phyloP scores from a whole-genome alignment of 53 echinoderm and acorn worm species.

The Apostichopus leukothele region DNA sequence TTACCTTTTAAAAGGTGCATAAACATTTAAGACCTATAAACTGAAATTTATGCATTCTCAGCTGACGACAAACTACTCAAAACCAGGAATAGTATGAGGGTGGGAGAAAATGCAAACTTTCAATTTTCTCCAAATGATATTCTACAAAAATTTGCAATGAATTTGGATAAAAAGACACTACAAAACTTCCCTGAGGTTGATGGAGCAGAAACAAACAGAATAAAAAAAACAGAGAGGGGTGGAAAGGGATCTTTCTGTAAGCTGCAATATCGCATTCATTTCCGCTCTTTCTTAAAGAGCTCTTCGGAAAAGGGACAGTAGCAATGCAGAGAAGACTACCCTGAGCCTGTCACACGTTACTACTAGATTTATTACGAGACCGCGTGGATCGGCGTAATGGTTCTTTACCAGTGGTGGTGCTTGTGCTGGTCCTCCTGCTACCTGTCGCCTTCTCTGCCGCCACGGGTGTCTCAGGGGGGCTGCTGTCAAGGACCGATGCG shows the following conservation, averaged over 20 bases:
- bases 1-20: too few species aligned
- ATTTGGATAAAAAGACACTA: neutral
- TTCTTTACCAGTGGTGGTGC: slow-evolving; percentile 41
- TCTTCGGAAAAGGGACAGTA: slow-evolving; percentile 43
- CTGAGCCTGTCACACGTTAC: slow-evolving; percentile 40
- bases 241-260: neutral
- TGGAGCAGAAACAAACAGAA: neutral
- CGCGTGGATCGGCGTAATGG: slow-evolving; percentile 26
- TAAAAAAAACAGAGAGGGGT: neutral
- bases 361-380: slow-evolving; percentile 31
- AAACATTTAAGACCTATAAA: too few species aligned
- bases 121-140: neutral
- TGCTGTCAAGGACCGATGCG: slow-evolving; percentile 53
- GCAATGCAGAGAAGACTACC: slow-evolving; percentile 51
- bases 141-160: neutral
- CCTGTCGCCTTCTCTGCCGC: neutral
- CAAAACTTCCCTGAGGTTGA: slow-evolving; percentile 38
- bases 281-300: neutral
- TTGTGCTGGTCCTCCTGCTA: slow-evolving; percentile 38
- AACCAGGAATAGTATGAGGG: too few species aligned
- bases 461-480: neutral
- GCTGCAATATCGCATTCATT: neutral
- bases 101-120: too few species aligned
- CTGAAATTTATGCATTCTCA: too few species aligned
- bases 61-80: too few species aligned